A percentile compares a stretch with the other conserved stretches of the same genome.
phyloP scores from a whole-genome alignment of 2,797 vertebrate genomes.

The Rhinogobio ventralis region DNA sequence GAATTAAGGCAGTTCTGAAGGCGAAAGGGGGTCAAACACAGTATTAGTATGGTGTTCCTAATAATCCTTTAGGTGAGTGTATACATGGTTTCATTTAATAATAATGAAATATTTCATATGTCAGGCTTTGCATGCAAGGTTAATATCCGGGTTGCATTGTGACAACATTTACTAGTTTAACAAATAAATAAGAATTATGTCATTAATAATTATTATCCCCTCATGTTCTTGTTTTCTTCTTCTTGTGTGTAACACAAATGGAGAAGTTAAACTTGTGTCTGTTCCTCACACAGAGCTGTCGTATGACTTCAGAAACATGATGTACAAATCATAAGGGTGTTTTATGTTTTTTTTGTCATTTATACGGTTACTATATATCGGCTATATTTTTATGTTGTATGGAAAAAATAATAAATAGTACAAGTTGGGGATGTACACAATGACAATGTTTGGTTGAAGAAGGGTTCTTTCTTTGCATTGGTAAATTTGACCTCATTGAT shows the following conservation, averaged over 20 bases:
- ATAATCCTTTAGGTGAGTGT: no score
- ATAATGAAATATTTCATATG: not conserved
- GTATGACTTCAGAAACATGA: not conserved
- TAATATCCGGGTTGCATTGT: slow-evolving; percentile 41
- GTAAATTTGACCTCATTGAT: not conserved
- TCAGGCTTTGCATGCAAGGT: not conserved
- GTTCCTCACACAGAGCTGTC: slow-evolving; percentile 2
- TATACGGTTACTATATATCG: not conserved
- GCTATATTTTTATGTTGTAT: not conserved
- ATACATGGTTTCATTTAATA: not conserved
- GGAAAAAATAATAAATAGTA: no score
- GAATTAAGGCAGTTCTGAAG: no score
- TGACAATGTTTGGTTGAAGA: not conserved
- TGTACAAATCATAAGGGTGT: slow-evolving; percentile 42
- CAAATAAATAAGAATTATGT: not conserved
- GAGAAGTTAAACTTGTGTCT: not conserved
- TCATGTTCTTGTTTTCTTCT: not conserved
- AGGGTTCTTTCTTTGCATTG: not conserved
- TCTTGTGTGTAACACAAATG: not conserved
- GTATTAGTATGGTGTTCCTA: no score
- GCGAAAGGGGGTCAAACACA: no score
- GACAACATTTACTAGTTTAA: not conserved
- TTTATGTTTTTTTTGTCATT: slow-evolving; percentile 45
- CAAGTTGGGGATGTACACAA: not conserved
- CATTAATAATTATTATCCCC: not conserved